Conservation (phyloP, 2,888 invertebrate species). For the Iselma pallidipennis region DNA sequence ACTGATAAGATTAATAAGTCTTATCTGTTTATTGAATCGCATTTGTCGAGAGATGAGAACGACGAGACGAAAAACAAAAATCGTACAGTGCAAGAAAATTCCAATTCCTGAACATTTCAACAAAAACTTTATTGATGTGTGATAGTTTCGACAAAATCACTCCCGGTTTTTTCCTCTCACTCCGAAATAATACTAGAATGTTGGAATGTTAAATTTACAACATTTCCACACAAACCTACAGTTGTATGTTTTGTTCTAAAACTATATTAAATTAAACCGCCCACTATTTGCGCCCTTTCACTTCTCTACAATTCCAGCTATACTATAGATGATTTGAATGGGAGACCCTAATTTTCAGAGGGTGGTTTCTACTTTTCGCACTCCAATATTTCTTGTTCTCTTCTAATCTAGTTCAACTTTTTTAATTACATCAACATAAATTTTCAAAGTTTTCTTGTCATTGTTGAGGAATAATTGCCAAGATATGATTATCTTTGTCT, state of each 20-base stretch:
- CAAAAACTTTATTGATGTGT: no score
- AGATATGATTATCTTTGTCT: not conserved
- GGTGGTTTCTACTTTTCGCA: no score
- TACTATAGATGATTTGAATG: not conserved
- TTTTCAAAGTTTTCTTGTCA: not conserved
- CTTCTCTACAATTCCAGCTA: not conserved
- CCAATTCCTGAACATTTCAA: not conserved
- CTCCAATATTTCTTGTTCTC: no score
- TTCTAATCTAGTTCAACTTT: not conserved
- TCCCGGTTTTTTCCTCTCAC: no score
- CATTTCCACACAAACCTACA: not conserved
- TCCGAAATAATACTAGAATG: no score
- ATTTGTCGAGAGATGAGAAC: not conserved
- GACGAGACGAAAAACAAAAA: not conserved
- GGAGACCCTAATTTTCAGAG: no score
- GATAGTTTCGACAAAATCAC: no score
- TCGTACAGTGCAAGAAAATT: not conserved
- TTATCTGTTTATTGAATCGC: slow-evolving; percentile 24
- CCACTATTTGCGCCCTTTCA: not conserved
- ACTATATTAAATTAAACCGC: not conserved
- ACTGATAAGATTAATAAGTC: slow-evolving; percentile 17
- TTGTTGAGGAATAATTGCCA: no score
- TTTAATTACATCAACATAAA: not conserved
- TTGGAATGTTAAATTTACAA: no score
- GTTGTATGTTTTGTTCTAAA: not conserved